These are phyloP conservation scores for Melanaphis sacchari DNA, from an alignment of 1,140 invertebrate genomes.

Conservation along the genomic window DNA sequence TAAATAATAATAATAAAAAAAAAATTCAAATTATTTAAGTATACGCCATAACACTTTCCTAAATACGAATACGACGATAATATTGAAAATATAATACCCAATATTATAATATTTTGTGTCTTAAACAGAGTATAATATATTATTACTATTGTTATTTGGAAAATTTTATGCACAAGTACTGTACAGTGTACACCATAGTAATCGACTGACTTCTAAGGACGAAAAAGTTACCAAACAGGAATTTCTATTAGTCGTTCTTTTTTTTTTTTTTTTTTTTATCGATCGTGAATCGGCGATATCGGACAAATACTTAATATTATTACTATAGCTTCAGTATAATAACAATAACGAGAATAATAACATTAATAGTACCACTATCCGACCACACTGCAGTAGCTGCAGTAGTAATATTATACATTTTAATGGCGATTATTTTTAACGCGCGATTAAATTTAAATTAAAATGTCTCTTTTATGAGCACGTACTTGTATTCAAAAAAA, in stretches of 20 bases:
- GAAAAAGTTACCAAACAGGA: too few relatives aligned
- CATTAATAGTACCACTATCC: not conserved
- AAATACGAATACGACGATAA: too few relatives aligned
- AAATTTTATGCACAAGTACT: not conserved
- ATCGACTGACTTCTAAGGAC: not conserved
- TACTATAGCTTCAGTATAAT: not conserved
- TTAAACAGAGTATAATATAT: too few relatives aligned
- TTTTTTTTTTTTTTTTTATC: not conserved
- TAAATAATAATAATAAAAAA: too few relatives aligned
- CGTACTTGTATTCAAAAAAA: not conserved
- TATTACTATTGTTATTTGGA: too few relatives aligned
- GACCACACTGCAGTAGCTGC: too few relatives aligned
- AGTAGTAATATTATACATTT: not conserved
- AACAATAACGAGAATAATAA: not conserved
- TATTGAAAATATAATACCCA: too few relatives aligned
- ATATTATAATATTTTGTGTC: too few relatives aligned
- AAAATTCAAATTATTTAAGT: too few relatives aligned
- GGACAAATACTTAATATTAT: not conserved
- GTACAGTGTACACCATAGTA: not conserved
- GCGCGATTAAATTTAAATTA: conserved; percentile 32
- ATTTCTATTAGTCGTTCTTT: not conserved
- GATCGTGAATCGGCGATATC: not conserved
- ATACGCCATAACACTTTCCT: too few relatives aligned
- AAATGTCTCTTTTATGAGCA: conserved; percentile 26
- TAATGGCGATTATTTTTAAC: not conserved